These are phyloP conservation scores for Pempheris klunzingeri DNA, from an alignment of 2,797 vertebrate genomes.

Conservation along the genomic window DNA sequence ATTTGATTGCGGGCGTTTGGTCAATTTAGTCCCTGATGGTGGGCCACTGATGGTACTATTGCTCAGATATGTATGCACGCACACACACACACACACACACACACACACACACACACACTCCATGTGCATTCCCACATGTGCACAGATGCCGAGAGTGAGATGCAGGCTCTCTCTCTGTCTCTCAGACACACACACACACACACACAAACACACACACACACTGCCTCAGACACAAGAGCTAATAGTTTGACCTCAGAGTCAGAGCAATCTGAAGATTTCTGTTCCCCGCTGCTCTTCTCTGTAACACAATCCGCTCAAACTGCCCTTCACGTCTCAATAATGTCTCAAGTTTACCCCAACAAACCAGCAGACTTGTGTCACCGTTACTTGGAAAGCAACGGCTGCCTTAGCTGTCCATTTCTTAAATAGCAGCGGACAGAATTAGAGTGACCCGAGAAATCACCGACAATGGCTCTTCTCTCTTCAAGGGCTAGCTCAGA, in stretches of 20 bases:
- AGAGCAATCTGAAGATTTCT: slow-evolving; percentile 51
- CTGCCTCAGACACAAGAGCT: slow-evolving; percentile 13
- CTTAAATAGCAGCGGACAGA: slow-evolving; percentile 9
- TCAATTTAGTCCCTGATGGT: slow-evolving; percentile 40
- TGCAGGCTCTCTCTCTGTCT: not conserved
- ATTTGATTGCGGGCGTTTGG: slow-evolving; percentile 46
- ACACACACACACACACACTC: slow-evolving; percentile 8
- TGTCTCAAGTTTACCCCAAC: slow-evolving; percentile 32
- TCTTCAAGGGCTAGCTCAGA: slow-evolving; percentile 26
- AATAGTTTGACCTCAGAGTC: slow-evolving; percentile 60
- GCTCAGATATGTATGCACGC: not conserved
- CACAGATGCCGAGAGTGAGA: not conserved
- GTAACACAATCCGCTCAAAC: slow-evolving; percentile 34
- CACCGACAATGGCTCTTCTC: not conserved
- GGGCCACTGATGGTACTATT: slow-evolving; percentile 1
- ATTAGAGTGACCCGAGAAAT: slow-evolving; percentile 18
- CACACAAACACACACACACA: not conserved
- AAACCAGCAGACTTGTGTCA: slow-evolving; percentile 32
- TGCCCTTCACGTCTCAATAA: slow-evolving; percentile 44
- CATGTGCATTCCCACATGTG: not conserved
- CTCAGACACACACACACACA: slow-evolving; percentile 2
- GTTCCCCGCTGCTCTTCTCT: slow-evolving; percentile 26
- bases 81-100: slow-evolving; percentile 10
- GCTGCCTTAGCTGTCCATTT: not conserved
- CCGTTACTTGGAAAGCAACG: slow-evolving; percentile 14